Conservation (phyloP, 1,140 invertebrate genomes). For the Meteorus sp. region DNA sequence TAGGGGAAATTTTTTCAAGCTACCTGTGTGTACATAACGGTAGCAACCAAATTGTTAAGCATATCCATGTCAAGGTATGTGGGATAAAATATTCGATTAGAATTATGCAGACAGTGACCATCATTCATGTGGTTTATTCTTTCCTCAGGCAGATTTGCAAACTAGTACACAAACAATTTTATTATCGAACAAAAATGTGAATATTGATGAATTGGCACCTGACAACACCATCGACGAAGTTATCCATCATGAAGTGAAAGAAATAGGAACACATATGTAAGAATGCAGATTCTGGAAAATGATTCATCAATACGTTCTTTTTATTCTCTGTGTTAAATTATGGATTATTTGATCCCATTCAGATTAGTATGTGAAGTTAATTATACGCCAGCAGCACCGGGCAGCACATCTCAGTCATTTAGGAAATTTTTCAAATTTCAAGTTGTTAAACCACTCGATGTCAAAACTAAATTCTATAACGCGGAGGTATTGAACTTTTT, state of each 20-base stretch:
- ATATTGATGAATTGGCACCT: conserved; percentile 71
- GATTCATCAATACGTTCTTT: too few species aligned
- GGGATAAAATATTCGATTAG: neutral
- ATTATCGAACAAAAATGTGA: conserved; percentile 68
- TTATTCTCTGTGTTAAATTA: too few species aligned
- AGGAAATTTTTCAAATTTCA: conserved; percentile 98
- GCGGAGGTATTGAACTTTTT: conserved; percentile 70
- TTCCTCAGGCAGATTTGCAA: conserved; percentile 82
- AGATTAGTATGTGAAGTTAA: conserved; percentile 95
- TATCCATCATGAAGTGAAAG: conserved; percentile 97
- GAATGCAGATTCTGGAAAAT: conserved; percentile 34
- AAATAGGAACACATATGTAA: conserved; percentile 95
- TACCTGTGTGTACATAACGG: conserved; percentile 97
- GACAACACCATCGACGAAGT: conserved; percentile 91
- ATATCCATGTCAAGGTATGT: conserved; percentile 78
- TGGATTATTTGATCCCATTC: conserved; percentile 41
- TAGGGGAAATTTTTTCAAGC: conserved; percentile 97
- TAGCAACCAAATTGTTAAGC: conserved; percentile 77
- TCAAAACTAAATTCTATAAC: conserved; percentile 98
- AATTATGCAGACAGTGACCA: neutral
- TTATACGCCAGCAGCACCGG: conserved; percentile 69
- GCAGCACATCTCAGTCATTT: conserved; percentile 75
- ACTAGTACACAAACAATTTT: conserved; percentile 85
- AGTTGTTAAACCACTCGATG: conserved; percentile 96
- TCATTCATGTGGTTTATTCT: conserved; percentile 15